Base-by-base conservation (phyloP, 2,113 vertebrate genomes). In the Rhipidura dahli region DNA sequence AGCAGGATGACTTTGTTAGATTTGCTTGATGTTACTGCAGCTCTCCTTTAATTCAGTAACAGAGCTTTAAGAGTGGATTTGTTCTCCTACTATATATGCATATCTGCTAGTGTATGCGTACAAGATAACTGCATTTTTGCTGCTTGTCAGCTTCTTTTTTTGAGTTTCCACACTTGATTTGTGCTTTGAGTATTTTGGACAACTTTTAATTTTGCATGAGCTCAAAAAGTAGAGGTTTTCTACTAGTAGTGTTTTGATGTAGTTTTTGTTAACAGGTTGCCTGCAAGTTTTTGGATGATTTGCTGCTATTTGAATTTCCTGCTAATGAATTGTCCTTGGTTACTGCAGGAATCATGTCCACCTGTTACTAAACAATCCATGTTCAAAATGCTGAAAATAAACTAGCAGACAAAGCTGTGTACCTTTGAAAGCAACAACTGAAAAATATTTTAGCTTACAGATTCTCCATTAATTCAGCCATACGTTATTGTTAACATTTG, bases 391-490 rank as follows among this genome's bases (percentile, higher is more conserved):
- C 35, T 92, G 42, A 75, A 86, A 89, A 86, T 44, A 89, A 92
- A 84, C 77, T 71, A 80, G 37, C 79, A 94, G 56, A 47, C 47
- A 97, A 94, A 96, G 19, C 75, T 83, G 30, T 82, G n/a, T 86
- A 69, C 20, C 30, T 87, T 70, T 93, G 81, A 93, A 95, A 56
- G 35, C 71, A 96, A 60, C 69, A 56, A 44, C 33, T 95, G 75
- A 83, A 35, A 87, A 92, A 39, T 89, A 64, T 18, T 72, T 89
- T 70, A 86, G 33, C 16, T 61, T 82, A n/a, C 4, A 63, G 39
- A 35, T 61, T 82, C 27, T 70, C 8, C 11, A 14, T 87, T 82
- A 27, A 42, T 88, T 91, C 59, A 59, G 49, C 50, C 65, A 31
- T 56, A 39, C 3, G 2, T 70, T 94, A 24, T 73, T 92, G 51